A percentile compares a stretch with the other conserved stretches of the same genome.
Conservation (phyloP, 53 echinoderm and acorn worm species). For the Echinometra lucunter region DNA sequence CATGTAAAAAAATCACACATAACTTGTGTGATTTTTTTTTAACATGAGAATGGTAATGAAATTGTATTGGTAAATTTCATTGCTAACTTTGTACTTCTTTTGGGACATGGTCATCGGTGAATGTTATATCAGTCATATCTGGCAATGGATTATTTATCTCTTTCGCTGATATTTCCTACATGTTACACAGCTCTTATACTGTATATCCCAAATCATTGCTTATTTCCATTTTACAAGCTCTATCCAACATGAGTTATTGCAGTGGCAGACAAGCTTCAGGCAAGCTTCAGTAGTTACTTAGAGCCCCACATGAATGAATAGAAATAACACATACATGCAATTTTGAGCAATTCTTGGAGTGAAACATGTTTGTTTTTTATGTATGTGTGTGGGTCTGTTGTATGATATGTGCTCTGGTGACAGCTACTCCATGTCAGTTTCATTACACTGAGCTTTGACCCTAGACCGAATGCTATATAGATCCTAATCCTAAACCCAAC, state of each 20-base stretch:
- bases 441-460: too few relatives aligned
- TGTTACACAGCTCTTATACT: neutral
- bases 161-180: neutral
- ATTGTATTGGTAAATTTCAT: neutral
- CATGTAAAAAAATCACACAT: neutral
- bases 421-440: too few relatives aligned
- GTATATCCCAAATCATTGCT: neutral
- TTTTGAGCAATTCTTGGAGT: neutral
- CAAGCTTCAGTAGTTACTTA: neutral
- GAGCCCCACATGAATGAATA: neutral
- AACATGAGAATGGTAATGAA: neutral
- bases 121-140: neutral
- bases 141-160: neutral
- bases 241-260: neutral
- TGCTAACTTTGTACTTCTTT: neutral
- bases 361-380: neutral
- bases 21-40: neutral
- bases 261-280: conserved; percentile 7
- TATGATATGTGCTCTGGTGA: too few relatives aligned
- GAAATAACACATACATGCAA: neutral
- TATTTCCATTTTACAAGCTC: neutral
- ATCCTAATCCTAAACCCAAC: too few relatives aligned
- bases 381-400: neutral
- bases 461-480: too few relatives aligned
- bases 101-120: neutral